Evolutionary conservation across 2,888 invertebrate species (phyloP).

Genomic region (Spisula subtruncata): DNA sequence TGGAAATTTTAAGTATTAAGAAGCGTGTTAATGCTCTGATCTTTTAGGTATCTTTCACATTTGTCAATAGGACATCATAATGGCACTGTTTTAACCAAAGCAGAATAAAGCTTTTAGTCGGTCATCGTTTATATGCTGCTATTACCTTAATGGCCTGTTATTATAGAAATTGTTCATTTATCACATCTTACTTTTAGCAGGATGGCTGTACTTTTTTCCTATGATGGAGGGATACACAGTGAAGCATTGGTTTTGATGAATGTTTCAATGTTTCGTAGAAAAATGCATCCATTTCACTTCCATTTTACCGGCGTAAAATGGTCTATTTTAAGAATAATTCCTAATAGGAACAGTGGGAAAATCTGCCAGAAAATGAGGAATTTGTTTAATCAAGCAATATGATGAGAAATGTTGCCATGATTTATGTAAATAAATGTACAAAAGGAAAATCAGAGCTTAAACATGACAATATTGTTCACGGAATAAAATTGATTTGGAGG

Average conservation of each 20-base stretch:
- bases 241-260: constrained; percentile 38
- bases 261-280: constrained; percentile 37
- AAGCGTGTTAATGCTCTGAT: constrained; percentile 56
- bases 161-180: constrained; percentile 70
- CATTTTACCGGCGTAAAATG: constrained; percentile 11
- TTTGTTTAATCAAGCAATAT: constrained; percentile 18
- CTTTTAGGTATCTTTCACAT: constrained; percentile 69
- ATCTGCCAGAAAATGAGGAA: constrained; percentile 29
- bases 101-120: constrained; percentile 73
- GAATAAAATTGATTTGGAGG: background rate
- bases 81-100: constrained; percentile 68
- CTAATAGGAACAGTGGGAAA: constrained; percentile 8
- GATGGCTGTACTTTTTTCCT: constrained; percentile 38
- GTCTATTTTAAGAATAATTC: constrained; percentile 36
- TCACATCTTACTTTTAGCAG: constrained; percentile 57
- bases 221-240: constrained; percentile 40
- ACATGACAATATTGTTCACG: constrained; percentile 4
- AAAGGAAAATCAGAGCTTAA: background rate
- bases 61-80: constrained; percentile 71
- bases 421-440: constrained; percentile 20
- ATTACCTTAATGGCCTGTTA: constrained; percentile 67
- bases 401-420: constrained; percentile 18
- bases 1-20: constrained; percentile 69
- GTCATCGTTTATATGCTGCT: constrained; percentile 63
- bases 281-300: constrained; percentile 39